A percentile compares a stretch with the other conserved stretches of the same genome.
These are phyloP conservation scores for Melanotaenia duboulayi DNA, from an alignment of 2,113 vertebrate genomes.

Conservation along the genomic window DNA sequence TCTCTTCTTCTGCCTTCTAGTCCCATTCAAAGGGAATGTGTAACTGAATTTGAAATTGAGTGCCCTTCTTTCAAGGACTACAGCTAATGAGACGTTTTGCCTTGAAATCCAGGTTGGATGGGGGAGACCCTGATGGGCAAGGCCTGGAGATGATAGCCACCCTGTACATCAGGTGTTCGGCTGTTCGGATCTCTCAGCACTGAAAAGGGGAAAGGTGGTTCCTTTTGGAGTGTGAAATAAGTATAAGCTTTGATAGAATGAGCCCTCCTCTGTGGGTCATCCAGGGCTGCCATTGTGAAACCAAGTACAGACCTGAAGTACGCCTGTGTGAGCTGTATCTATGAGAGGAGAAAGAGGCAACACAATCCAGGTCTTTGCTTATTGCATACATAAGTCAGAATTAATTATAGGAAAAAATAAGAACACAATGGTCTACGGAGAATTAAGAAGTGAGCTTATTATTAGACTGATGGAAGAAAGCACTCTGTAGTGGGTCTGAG, in stretches of 20 bases:
- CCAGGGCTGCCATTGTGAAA: constrained; percentile 70
- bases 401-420: constrained; percentile 25
- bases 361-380: constrained; percentile 45
- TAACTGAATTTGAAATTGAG: constrained; percentile 84
- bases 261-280: constrained; percentile 57
- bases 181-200: constrained; percentile 55
- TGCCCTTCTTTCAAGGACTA: constrained; percentile 81
- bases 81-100: constrained; percentile 85
- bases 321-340: constrained; percentile 61
- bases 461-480: constrained; percentile 68
- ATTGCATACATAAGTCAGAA: constrained; percentile 68
- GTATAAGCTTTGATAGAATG: constrained; percentile 59
- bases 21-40: constrained; percentile 85
- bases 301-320: constrained; percentile 53
- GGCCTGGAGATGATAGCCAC: constrained; percentile 72
- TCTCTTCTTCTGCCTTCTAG: constrained; percentile 64
- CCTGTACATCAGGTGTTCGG: constrained; percentile 64
- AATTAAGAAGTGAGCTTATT: constrained; percentile 68
- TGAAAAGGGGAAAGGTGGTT: constrained; percentile 56
- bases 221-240: constrained; percentile 52
- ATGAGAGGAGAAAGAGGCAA: constrained; percentile 42
- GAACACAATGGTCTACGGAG: constrained; percentile 52
- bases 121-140: constrained; percentile 69
- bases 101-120: constrained; percentile 80
- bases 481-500: constrained; percentile 63